Base-by-base conservation (phyloP, 2,113 vertebrate genomes). In the Dolichotis patagonum region DNA sequence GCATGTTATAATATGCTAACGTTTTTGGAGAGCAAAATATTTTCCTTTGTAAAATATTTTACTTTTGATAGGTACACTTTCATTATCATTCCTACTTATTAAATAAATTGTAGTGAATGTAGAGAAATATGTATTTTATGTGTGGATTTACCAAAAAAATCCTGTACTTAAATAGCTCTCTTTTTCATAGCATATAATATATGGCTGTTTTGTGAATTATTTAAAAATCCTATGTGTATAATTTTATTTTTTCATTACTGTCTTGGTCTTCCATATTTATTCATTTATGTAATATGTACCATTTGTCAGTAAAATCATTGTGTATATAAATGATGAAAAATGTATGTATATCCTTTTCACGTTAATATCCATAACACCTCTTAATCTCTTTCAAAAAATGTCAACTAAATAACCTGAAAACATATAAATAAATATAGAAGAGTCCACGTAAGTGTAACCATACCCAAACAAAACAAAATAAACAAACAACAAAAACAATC, bases 191-290 rank as follows among this genome's bases (percentile, higher is more conserved):
- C 5, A 71, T 95, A 67, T 67, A 83, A 82, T 96, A 35, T 96
- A 90, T 95, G 69, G 85, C 30, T 94, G 58, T 96, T 97, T 80
- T 97, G 63, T 97, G 92, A 81, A 96, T 96, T 93, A 82, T 95
- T 97, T 77, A 85, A 86, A 84, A 90, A 52, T 85, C 88, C 49
- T 35, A 28, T 97, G 73, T 98, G 87, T 97, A 90, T 60, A 92
- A 46, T 96, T 98, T 97, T 97, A 94, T 96, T 97, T 98, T 96
- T 82, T 93, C 97, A 96, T 98, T 97, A 87, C 95, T 97, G 97
- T 98, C 95, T 92, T 97, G 95, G 81, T 97, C 95, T 92, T 95
- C 54, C 97, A 95, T 96, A 97, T 95, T 91, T 96, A 96, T 95
- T 96, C 89, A 95, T 97, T 95, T 97, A 94, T 97, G 92, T 97